Percentiles rank a stretch among this genome's conserved stretches.
These are phyloP conservation scores for Pogonomyrmex barbatus DNA, from an alignment of 1,140 invertebrate genomes.

Conservation along the genomic window DNA sequence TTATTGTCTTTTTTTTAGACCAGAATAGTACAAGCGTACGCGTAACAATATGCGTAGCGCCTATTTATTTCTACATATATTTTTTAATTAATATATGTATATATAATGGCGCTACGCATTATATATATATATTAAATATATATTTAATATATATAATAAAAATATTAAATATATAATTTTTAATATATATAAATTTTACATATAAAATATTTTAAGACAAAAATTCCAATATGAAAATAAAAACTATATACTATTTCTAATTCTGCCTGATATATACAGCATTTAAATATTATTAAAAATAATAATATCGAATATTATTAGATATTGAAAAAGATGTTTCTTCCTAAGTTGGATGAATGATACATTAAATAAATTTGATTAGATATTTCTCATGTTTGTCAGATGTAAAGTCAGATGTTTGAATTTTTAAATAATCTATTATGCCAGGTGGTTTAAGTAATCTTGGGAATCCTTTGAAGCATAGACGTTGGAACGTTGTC, in stretches of 20 bases:
- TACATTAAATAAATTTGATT: not conserved
- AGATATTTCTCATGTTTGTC: not conserved
- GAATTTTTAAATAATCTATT: not conserved
- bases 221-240: no score
- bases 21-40: not conserved
- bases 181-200: no score
- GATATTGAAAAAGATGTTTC: slow-evolving; percentile 3
- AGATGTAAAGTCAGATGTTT: not conserved
- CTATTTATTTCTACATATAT: no score
- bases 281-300: slow-evolving; percentile 1
- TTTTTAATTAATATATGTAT: no score
- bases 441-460: no score
- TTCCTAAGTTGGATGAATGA: not conserved
- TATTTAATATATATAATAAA: no score
- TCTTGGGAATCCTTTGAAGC: not conserved
- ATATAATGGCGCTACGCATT: no score
- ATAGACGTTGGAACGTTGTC: not conserved
- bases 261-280: not conserved
- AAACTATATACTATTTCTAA: no score
- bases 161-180: no score
- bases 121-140: no score
- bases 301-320: not conserved
- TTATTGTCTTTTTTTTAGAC: not conserved
- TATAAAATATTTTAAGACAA: no score
- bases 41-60: not conserved